phyloP scores from a whole-genome alignment of 2,888 invertebrate genomes.

The Lagria hirta region DNA sequence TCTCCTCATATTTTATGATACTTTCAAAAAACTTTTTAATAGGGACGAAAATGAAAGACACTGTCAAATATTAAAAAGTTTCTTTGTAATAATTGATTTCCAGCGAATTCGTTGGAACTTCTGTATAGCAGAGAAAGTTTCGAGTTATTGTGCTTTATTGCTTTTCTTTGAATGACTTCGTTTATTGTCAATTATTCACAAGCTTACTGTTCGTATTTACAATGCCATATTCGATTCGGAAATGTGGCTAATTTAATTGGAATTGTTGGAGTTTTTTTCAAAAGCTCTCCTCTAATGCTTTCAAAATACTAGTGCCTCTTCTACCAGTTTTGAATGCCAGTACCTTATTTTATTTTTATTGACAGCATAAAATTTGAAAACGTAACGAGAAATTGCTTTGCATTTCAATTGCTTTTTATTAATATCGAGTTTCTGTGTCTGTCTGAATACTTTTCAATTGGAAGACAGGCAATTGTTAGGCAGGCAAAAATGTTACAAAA shows the following conservation, averaged over 20 bases:
- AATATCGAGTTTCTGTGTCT: no score
- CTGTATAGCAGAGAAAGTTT: slow-evolving; percentile 17
- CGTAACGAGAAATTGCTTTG: no score
- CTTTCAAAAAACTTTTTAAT: slow-evolving; percentile 24
- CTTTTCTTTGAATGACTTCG: slow-evolving; percentile 23
- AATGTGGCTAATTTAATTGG: slow-evolving; percentile 13
- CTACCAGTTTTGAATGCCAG: no score
- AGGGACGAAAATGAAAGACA: slow-evolving; percentile 27
- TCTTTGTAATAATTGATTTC: slow-evolving; percentile 24
- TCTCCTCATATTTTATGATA: slow-evolving; percentile 25
- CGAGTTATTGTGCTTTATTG: slow-evolving; percentile 20
- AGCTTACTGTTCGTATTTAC: slow-evolving; percentile 15
- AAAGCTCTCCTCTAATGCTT: not conserved
- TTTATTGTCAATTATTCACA: slow-evolving; percentile 23
- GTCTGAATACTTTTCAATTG: no score
- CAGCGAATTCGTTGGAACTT: slow-evolving; percentile 19
- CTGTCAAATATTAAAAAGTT: slow-evolving; percentile 28
- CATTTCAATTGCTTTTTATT: no score
- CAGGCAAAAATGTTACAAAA: no score
- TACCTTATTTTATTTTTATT: no score
- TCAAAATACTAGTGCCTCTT: not conserved
- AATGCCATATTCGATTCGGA: slow-evolving; percentile 17
- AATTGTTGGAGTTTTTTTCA: slow-evolving; percentile 3
- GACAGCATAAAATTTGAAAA: no score
- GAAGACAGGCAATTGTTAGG: no score